phyloP scores from a whole-genome alignment of 2,113 vertebrate genomes.

The Syngnathoides biaculeatus region DNA sequence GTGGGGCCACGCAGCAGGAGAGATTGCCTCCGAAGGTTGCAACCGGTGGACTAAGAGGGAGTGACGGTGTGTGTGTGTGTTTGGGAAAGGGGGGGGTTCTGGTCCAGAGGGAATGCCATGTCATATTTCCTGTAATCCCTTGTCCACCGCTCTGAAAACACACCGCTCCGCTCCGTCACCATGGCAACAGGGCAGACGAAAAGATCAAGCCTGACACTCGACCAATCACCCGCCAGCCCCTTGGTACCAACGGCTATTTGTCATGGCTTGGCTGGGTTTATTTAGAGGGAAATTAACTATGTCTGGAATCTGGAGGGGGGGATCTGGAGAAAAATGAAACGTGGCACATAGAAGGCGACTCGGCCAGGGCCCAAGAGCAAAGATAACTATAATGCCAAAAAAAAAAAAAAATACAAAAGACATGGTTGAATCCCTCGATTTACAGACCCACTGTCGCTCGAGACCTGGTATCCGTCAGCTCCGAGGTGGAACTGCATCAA shows the following conservation, averaged over 20 bases:
- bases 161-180: slow-evolving; percentile 59
- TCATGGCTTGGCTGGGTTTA: slow-evolving; percentile 79
- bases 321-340: slow-evolving; percentile 60
- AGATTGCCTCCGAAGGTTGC: slow-evolving; percentile 43
- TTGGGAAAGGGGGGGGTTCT: slow-evolving; percentile 37
- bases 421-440: not conserved
- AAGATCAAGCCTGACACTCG: slow-evolving; percentile 69
- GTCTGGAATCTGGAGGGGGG: slow-evolving; percentile 74
- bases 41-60: slow-evolving; percentile 31
- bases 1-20: slow-evolving; percentile 39
- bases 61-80: slow-evolving; percentile 24
- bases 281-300: slow-evolving; percentile 80
- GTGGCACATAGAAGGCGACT: slow-evolving; percentile 38
- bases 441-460: not conserved
- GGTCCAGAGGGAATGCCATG: slow-evolving; percentile 69
- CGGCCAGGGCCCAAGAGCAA: slow-evolving; percentile 43
- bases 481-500: not conserved
- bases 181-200: slow-evolving; percentile 72
- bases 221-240: slow-evolving; percentile 62
- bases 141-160: slow-evolving; percentile 73
- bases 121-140: slow-evolving; percentile 81
- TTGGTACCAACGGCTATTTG: slow-evolving; percentile 72
- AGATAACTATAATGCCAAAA: no score
- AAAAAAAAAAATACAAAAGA: slow-evolving; percentile 35
- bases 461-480: not conserved